A percentile compares a stretch with the other conserved stretches of the same genome.
Conservation (phyloP, 2,113 vertebrate species). For the Stictonetta naevosa region DNA sequence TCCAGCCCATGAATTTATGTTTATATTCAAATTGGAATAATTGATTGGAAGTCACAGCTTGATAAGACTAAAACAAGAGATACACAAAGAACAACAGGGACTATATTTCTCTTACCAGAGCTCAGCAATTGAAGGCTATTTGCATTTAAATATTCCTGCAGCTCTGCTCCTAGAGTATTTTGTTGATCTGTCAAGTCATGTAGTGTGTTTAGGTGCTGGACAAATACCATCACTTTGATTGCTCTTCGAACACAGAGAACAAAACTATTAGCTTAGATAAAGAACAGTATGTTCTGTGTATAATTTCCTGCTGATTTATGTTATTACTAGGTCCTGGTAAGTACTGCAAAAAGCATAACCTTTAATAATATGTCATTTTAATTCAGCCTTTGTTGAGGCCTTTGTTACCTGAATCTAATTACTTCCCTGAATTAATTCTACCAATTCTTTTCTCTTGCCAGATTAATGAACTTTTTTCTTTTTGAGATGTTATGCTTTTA, state of each 20-base stretch:
- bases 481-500: not conserved
- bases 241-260: not conserved
- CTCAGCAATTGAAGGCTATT: not conserved
- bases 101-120: not conserved
- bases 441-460: not conserved
- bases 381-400: not conserved
- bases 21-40: not conserved
- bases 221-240: not conserved
- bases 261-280: not conserved
- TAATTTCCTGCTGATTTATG: not conserved
- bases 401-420: conserved; percentile 9
- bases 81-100: not conserved
- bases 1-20: not conserved
- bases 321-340: not conserved
- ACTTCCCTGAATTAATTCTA: not conserved
- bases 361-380: not conserved
- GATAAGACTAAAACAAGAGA: not conserved
- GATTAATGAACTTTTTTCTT: not conserved
- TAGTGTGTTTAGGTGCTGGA: not conserved
- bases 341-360: not conserved
- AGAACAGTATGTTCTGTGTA: not conserved
- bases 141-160: not conserved
- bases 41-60: not conserved
- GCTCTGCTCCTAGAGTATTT: not conserved
- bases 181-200: not conserved